phyloP scores from a whole-genome alignment of 2,888 invertebrate species.

The Bombylius major region DNA sequence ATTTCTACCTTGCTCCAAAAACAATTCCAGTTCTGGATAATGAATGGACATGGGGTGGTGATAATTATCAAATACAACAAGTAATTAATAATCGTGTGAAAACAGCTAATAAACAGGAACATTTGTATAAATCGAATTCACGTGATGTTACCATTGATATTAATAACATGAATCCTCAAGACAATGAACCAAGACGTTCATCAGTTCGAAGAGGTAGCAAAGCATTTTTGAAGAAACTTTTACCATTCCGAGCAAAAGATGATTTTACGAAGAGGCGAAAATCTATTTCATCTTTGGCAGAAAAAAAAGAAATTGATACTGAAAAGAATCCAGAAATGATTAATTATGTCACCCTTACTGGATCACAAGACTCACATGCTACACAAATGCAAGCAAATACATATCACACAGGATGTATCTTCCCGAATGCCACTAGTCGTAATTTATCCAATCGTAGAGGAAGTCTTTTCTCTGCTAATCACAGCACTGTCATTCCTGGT shows the following conservation, averaged over 20 bases:
- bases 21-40: constrained; percentile 18
- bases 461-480: constrained; percentile 22
- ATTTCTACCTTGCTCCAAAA: constrained; percentile 32
- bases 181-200: background rate
- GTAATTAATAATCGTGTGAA: constrained; percentile 30
- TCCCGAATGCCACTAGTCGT: background rate
- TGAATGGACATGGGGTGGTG: constrained; percentile 38
- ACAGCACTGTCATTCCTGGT: background rate
- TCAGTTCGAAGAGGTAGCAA: constrained; percentile 16
- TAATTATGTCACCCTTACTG: background rate
- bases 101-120: constrained; percentile 20
- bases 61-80: constrained; percentile 35
- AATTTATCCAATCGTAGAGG: constrained; percentile 18
- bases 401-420: background rate
- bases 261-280: constrained; percentile 16
- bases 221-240: constrained; percentile 25
- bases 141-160: constrained; percentile 18
- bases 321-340: background rate
- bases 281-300: constrained; percentile 8
- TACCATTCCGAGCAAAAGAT: constrained; percentile 29
- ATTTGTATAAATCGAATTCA: constrained; percentile 18
- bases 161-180: constrained; percentile 14
- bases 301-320: background rate
- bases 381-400: background rate
- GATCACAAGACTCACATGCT: background rate